Conservation (phyloP, 2,797 vertebrate genomes). For the Phoebastria nigripes region DNA sequence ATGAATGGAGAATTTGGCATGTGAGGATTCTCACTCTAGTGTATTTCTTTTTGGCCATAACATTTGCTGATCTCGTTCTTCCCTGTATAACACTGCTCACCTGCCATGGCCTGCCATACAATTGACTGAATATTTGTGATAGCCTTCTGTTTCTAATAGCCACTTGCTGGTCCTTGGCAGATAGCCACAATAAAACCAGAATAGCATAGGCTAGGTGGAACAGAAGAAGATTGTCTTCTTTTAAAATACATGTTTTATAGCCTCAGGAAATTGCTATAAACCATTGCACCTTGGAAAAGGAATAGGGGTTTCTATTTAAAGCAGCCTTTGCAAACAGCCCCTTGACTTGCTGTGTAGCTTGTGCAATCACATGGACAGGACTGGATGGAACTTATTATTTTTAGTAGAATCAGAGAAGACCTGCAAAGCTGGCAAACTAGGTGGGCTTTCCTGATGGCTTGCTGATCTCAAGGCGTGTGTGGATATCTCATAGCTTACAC, state of each 20-base stretch:
- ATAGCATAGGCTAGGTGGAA: background rate
- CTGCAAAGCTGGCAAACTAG: conserved; percentile 32
- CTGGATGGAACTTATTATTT: conserved; percentile 44
- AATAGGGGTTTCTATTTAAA: conserved; percentile 28
- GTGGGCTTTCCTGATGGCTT: conserved; percentile 54
- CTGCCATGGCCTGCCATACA: background rate
- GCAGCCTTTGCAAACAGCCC: conserved; percentile 6
- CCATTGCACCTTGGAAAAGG: conserved; percentile 4
- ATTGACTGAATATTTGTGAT: background rate
- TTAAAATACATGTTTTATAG: background rate
- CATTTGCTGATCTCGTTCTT: background rate
- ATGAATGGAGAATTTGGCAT: background rate
- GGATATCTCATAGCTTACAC: conserved; percentile 65
- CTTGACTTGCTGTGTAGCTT: background rate
- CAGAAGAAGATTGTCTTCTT: background rate
- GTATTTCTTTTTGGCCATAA: background rate
- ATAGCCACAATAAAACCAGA: background rate
- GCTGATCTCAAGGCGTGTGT: conserved; percentile 36
- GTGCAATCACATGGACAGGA: background rate
- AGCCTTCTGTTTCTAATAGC: background rate
- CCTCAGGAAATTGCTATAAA: conserved; percentile 23
- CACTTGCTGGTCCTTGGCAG: background rate
- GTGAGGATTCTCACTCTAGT: background rate
- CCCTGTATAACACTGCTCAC: background rate
- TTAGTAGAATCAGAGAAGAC: conserved; percentile 52